Percentiles rank a stretch among this genome's conserved stretches.
phyloP scores from a whole-genome alignment of 2,888 invertebrate species.

The Ochropleura leucogaster region DNA sequence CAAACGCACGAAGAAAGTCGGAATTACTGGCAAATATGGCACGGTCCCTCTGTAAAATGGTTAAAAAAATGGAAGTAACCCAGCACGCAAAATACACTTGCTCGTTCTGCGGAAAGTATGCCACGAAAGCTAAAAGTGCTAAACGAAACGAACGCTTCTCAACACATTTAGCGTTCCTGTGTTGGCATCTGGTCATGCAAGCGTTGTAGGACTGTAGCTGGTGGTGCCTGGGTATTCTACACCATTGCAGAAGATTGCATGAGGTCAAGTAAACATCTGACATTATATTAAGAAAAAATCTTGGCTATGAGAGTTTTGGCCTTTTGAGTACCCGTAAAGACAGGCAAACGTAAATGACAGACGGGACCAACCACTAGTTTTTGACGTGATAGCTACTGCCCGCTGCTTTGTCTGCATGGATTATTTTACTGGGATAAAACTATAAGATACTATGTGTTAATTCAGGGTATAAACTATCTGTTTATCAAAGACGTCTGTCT shows the following conservation, averaged over 20 bases:
- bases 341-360: not conserved
- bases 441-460: no score
- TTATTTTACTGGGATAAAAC: not conserved
- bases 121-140: no score
- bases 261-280: no score
- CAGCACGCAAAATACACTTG: constrained; percentile 99
- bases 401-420: not conserved
- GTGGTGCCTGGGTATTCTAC: no score
- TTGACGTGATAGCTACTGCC: no score
- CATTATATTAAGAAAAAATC: no score
- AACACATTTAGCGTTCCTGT: no score
- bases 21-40: constrained; percentile 99
- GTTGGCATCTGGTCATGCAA: no score
- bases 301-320: not conserved
- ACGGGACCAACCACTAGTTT: not conserved
- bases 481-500: not conserved
- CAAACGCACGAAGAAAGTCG: constrained; percentile 99
- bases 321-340: not conserved
- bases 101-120: constrained; percentile 99
- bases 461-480: not conserved
- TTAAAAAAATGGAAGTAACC: constrained; percentile 99
- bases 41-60: constrained; percentile 99
- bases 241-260: no score
- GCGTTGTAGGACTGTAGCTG: no score
- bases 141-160: no score